Evolutionary conservation across 1,140 invertebrate species (phyloP).

Genomic region (Cotesia glomerata): DNA sequence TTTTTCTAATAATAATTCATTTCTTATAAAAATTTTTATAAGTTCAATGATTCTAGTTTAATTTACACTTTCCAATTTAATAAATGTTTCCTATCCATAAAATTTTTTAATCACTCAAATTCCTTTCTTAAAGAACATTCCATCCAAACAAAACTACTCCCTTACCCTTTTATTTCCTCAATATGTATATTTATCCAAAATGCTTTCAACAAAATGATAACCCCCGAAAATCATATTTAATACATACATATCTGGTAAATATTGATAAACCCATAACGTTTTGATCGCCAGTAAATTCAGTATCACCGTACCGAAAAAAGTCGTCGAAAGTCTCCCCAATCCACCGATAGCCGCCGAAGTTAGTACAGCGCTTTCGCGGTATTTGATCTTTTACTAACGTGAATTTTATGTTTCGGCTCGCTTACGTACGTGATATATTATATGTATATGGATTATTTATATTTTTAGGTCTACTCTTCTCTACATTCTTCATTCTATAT

Average conservation of each 20-base stretch:
- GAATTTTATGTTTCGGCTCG: conserved; percentile 29
- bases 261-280: conserved; percentile 32
- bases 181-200: conserved; percentile 26
- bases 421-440: background rate
- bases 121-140: no score
- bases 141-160: no score
- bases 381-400: conserved; percentile 18
- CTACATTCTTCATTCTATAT: conserved; percentile 15
- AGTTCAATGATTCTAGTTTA: no score
- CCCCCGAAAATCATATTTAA: conserved; percentile 9
- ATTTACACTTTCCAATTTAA: no score
- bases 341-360: background rate
- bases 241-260: conserved; percentile 24
- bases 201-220: conserved; percentile 28
- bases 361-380: conserved; percentile 2
- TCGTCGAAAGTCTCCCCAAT: background rate
- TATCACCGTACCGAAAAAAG: conserved; percentile 7
- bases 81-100: no score
- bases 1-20: no score
- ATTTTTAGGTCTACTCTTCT: background rate
- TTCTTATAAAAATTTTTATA: no score
- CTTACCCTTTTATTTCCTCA: conserved; percentile 8
- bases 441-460: background rate
- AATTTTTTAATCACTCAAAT: no score
- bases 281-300: conserved; percentile 29